phyloP scores from a whole-genome alignment of 2,888 invertebrate species.

The Cryptosula pallasiana region DNA sequence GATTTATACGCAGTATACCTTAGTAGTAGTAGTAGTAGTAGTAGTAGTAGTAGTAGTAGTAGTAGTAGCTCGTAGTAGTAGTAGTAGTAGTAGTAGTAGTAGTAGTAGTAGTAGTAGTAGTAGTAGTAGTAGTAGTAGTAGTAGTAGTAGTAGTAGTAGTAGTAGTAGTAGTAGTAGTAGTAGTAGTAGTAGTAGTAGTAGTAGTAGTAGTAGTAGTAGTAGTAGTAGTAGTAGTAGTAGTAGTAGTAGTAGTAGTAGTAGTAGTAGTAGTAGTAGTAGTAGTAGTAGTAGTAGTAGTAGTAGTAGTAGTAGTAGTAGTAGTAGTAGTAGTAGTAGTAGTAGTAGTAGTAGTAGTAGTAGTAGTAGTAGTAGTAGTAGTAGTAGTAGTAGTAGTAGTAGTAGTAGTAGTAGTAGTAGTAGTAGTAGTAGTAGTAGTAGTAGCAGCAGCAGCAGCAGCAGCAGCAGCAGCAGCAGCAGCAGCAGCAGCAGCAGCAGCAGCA shows the following conservation, averaged over 20 bases:
- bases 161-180: slow-evolving; percentile 20
- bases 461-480: too few relatives aligned
- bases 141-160: slow-evolving; percentile 21
- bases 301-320: too few relatives aligned
- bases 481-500: too few relatives aligned
- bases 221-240: slow-evolving; percentile 24
- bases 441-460: too few relatives aligned
- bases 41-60: slow-evolving; percentile 25
- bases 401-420: too few relatives aligned
- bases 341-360: too few relatives aligned
- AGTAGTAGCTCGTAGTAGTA: too few relatives aligned
- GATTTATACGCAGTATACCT: too few relatives aligned
- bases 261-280: background rate
- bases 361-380: too few relatives aligned
- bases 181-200: background rate
- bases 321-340: too few relatives aligned
- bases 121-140: slow-evolving; percentile 14
- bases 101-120: slow-evolving; percentile 8
- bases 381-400: too few relatives aligned
- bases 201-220: slow-evolving; percentile 24
- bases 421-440: too few relatives aligned
- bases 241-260: slow-evolving; percentile 24
- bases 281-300: background rate
- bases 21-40: slow-evolving; percentile 26
- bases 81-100: slow-evolving; percentile 26